Percentiles rank a stretch among this genome's conserved stretches.
phyloP scores from a whole-genome alignment of 53 echinoderm and acorn worm genomes.

The Crossaster papposus region DNA sequence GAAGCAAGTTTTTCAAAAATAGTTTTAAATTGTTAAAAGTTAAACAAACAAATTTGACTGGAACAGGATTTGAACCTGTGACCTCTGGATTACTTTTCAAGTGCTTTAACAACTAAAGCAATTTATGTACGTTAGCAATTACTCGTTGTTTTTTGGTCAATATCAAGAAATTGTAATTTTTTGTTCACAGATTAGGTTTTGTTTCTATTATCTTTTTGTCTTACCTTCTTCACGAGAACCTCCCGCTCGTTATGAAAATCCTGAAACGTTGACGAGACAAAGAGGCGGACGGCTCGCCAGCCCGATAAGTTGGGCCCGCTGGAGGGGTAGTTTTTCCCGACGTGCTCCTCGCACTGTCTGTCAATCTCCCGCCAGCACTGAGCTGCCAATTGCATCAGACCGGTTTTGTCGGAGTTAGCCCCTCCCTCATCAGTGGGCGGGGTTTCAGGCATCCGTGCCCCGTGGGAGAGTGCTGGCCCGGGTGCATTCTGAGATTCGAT shows the following conservation, averaged over 20 bases:
- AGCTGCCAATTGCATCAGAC: background rate
- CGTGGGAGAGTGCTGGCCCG: background rate
- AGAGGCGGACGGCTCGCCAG: constrained; percentile 90
- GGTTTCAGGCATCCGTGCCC: background rate
- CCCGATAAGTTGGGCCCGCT: constrained; percentile 36
- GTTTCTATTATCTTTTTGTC: too few relatives aligned
- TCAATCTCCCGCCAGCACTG: constrained; percentile 61
- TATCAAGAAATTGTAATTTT: too few relatives aligned
- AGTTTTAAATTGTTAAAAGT: too few relatives aligned
- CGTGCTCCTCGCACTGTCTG: constrained; percentile 41
- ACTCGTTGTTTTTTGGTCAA: too few relatives aligned
- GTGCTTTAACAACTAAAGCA: background rate
- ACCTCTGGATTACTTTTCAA: background rate
- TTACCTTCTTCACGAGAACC: constrained; percentile 91
- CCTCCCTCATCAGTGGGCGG: background rate
- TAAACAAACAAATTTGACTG: too few relatives aligned
- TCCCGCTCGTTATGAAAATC: constrained; percentile 91
- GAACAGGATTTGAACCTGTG: too few relatives aligned
- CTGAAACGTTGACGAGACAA: constrained; percentile 97
- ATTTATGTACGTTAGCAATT: too few relatives aligned
- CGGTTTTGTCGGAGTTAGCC: background rate
- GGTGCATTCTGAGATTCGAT: background rate
- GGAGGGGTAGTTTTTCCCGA: background rate
- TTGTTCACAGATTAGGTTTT: too few relatives aligned
- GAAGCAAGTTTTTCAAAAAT: too few relatives aligned